Conservation (phyloP, 2,797 vertebrate genomes). For the Cyprinodon diabolis region DNA sequence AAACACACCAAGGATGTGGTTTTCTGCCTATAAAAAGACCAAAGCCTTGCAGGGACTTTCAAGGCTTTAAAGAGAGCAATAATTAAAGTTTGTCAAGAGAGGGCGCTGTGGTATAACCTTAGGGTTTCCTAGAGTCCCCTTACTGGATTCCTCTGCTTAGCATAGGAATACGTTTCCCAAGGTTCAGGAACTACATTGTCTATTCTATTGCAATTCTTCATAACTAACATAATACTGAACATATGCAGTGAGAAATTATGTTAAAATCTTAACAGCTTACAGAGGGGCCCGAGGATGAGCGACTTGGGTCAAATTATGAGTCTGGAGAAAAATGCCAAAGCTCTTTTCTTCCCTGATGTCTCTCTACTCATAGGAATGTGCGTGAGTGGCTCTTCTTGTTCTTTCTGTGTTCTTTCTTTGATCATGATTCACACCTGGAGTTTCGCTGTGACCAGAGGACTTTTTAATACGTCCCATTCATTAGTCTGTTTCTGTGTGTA, state of each 20-base stretch:
- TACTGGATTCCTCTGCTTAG: slow-evolving; percentile 55
- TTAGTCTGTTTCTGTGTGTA: slow-evolving; percentile 63
- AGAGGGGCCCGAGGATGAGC: slow-evolving; percentile 64
- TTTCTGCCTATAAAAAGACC: slow-evolving; percentile 78
- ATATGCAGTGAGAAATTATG: slow-evolving; percentile 78
- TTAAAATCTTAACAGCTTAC: slow-evolving; percentile 79
- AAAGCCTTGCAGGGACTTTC: slow-evolving; percentile 58
- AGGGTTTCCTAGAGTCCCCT: slow-evolving; percentile 13
- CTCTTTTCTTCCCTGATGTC: slow-evolving; percentile 35
- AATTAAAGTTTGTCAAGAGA: slow-evolving; percentile 58
- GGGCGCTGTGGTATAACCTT: slow-evolving; percentile 65
- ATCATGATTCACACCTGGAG: slow-evolving; percentile 71
- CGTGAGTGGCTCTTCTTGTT: slow-evolving; percentile 8
- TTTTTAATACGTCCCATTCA: slow-evolving; percentile 64
- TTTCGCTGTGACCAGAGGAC: slow-evolving; percentile 46
- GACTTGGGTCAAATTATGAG: slow-evolving; percentile 73
- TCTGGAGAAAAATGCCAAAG: slow-evolving; percentile 55
- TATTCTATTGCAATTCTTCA: slow-evolving; percentile 75
- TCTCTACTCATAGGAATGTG: slow-evolving; percentile 55
- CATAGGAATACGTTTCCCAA: slow-evolving; percentile 73
- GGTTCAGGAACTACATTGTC: slow-evolving; percentile 78
- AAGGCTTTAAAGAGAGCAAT: slow-evolving; percentile 39
- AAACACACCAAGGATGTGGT: slow-evolving; percentile 78
- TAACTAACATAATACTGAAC: slow-evolving; percentile 77
- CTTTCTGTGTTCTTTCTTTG: slow-evolving; percentile 16